Percentiles rank a stretch among this genome's conserved stretches.
These are phyloP conservation scores for Apamea crenata DNA, from an alignment of 2,888 invertebrate genomes.

Conservation along the genomic window DNA sequence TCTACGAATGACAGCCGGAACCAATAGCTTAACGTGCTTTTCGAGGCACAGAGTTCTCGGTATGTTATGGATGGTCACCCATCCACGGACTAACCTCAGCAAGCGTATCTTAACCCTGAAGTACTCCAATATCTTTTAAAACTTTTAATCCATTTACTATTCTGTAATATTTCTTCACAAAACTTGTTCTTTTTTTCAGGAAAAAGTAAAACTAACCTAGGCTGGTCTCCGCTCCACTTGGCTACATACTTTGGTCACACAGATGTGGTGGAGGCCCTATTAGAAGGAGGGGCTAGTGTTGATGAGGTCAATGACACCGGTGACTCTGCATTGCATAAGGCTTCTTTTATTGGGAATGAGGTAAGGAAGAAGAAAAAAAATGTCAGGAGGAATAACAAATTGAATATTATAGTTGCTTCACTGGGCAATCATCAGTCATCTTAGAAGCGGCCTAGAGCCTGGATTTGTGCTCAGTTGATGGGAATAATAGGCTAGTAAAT, in stretches of 20 bases:
- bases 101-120: background rate
- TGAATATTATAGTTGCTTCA: too few species aligned
- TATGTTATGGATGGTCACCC: background rate
- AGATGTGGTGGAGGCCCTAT: slow-evolving; percentile 89
- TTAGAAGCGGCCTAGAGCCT: background rate
- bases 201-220: slow-evolving; percentile 91
- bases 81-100: background rate
- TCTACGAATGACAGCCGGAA: background rate
- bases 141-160: background rate
- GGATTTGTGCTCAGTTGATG: background rate
- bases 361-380: slow-evolving; percentile 74
- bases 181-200: slow-evolving; percentile 78
- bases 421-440: background rate
- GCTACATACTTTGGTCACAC: slow-evolving; percentile 92
- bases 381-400: background rate
- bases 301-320: slow-evolving; percentile 92
- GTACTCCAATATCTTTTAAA: background rate
- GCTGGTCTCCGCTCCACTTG: slow-evolving; percentile 93
- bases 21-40: background rate
- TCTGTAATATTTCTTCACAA: background rate
- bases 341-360: slow-evolving; percentile 92
- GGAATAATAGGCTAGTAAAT: background rate
- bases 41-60: background rate
- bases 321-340: slow-evolving; percentile 92
- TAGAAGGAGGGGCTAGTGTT: slow-evolving; percentile 90